Base-by-base conservation (phyloP, 2,797 vertebrate genomes). In the Micromesistius poutassou region DNA sequence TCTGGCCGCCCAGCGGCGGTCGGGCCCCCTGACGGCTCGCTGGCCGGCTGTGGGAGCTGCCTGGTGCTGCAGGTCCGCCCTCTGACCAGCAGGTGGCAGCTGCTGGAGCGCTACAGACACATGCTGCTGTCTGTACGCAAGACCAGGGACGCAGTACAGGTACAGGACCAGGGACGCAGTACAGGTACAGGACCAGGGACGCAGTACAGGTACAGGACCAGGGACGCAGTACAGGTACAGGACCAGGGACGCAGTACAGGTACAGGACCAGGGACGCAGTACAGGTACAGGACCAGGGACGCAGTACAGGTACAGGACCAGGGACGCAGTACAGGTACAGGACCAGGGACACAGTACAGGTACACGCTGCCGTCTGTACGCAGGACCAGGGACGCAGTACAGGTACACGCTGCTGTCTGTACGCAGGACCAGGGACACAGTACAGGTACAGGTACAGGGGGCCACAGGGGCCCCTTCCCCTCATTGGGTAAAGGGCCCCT, bases 1-100 rank as follows among this genome's bases (percentile, higher is more conserved):
- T 22, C 70, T 33, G 30, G 2, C 16, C 5, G 4, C 2, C 36
- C 71, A 94, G 93, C 91, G 2, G 81, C 90, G 42, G 19, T 92
- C 36, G 91, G 89, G 25, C 89, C 93, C 76, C 91, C 89, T 0
- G 71, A 73, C 0, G 66, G 93, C 33, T 82, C 75, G 0, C 72
- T 91, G 46, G 89, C 88, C 0, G 93, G 92, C 50, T 94, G 93
- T 80, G 92, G 93, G 46, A 91, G 87, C 86, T 93, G 93, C 78
- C 76, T 94, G 78, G 30, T 85, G 2, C 84, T 94, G 75, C 82
- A 79, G 72, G 38, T 94, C 80, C 76, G 28, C 40, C 35, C 50
- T 50, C 86, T 88, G 6, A 0, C 35, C 6, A 33, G 40, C 2
- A 22, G 2, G 30, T 35, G 50, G 22, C 33, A 73, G 30, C 71